Conservation (phyloP, 1,140 invertebrate genomes). For the Dendrolimus punctatus region DNA sequence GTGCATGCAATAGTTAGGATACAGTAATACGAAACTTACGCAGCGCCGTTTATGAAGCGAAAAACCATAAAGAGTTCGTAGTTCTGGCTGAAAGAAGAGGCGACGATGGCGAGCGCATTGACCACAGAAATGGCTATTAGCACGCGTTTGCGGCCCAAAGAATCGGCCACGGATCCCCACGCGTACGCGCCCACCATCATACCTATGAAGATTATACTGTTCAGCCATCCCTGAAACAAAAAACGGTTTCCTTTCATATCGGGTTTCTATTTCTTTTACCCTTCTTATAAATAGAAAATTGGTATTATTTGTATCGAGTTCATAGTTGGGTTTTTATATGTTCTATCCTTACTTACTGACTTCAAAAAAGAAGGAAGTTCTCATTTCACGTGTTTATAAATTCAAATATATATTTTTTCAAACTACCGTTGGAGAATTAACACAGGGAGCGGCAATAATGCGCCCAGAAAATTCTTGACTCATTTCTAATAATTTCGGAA, state of each 20-base stretch:
- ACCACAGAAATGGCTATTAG: slow-evolving; percentile 91
- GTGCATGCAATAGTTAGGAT: no score
- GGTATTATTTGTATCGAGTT: no score
- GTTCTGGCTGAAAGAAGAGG: slow-evolving; percentile 89
- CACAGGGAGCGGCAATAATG: no score
- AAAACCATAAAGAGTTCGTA: slow-evolving; percentile 92
- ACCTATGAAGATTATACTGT: slow-evolving; percentile 89
- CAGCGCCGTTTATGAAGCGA: slow-evolving; percentile 91
- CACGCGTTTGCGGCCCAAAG: slow-evolving; percentile 86
- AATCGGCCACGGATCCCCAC: slow-evolving; percentile 93
- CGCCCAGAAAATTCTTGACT: no score
- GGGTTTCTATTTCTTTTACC: neutral
- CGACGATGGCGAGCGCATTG: slow-evolving; percentile 90
- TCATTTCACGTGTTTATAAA: no score
- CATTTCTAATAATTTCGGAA: no score
- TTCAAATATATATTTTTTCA: no score
- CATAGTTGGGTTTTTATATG: no score
- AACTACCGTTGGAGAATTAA: no score
- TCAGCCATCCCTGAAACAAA: slow-evolving; percentile 81
- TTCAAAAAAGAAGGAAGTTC: no score
- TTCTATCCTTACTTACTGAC: no score
- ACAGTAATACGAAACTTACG: slow-evolving; percentile 78
- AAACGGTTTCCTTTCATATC: neutral
- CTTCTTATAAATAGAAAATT: neutral
- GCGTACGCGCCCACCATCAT: slow-evolving; percentile 95